Percentiles rank a stretch among this genome's conserved stretches.
Evolutionary conservation across 1,140 invertebrate species (phyloP).

Genomic region (Bombus pyrosoma): DNA sequence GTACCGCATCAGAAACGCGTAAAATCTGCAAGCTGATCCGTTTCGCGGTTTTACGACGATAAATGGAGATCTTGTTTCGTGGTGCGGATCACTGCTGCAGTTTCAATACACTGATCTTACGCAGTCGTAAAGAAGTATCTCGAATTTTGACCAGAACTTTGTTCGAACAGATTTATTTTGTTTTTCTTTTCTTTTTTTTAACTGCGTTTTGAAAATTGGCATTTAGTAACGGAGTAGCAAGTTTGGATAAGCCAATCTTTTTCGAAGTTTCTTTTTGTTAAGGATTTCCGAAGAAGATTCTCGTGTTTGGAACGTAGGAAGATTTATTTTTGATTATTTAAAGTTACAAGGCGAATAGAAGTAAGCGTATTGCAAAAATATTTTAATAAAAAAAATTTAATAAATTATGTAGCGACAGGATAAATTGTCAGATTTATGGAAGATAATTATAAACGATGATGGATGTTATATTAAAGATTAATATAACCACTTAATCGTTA

Average conservation of each 20-base stretch:
- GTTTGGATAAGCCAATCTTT: too few relatives aligned
- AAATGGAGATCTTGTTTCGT: background rate
- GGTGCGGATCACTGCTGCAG: background rate
- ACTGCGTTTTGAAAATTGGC: background rate
- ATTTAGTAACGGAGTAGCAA: background rate
- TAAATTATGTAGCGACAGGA: too few relatives aligned
- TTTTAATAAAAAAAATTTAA: too few relatives aligned
- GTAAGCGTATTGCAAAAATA: too few relatives aligned
- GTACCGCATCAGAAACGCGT: constrained; percentile 8
- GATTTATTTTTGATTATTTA: background rate
- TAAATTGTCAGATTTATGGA: too few relatives aligned
- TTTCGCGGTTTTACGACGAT: constrained; percentile 13
- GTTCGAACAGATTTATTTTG: background rate
- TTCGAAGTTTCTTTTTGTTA: too few relatives aligned
- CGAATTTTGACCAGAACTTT: background rate
- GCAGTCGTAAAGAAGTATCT: background rate
- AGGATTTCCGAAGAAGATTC: background rate
- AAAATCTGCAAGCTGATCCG: background rate
- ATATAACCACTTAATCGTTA: too few relatives aligned
- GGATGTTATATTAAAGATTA: too few relatives aligned
- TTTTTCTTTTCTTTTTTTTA: background rate
- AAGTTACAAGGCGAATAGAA: too few relatives aligned
- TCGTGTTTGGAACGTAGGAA: background rate
- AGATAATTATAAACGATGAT: too few relatives aligned
- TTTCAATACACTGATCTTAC: background rate